Conservation (phyloP, 2,888 invertebrate species). For the Frankliniella intonsa region DNA sequence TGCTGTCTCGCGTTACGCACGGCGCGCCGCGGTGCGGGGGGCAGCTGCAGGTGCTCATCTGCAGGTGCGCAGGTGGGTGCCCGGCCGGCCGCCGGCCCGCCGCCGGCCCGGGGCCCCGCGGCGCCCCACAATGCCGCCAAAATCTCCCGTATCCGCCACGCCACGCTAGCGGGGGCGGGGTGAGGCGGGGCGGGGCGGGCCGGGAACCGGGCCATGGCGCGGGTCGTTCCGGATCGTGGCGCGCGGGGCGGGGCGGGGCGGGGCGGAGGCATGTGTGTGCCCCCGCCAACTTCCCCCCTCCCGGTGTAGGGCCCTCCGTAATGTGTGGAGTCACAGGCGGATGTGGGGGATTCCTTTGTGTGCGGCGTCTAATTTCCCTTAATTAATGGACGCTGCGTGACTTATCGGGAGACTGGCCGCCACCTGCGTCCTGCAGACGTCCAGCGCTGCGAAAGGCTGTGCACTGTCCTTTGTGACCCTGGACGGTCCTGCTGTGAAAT, state of each 20-base stretch:
- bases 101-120: not conserved
- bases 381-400: slow-evolving; percentile 9
- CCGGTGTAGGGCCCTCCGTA: not conserved
- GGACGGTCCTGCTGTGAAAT: no score
- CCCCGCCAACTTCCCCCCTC: not conserved
- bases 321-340: not conserved
- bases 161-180: not conserved
- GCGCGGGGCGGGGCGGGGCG: no score
- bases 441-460: not conserved
- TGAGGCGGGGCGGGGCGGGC: no score
- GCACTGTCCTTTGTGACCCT: not conserved
- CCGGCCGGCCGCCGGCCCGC: no score
- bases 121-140: not conserved
- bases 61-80: not conserved
- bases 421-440: not conserved
- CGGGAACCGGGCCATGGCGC: no score
- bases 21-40: not conserved
- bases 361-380: not conserved
- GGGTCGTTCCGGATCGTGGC: no score
- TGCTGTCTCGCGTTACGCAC: not conserved
- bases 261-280: not conserved
- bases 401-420: not conserved
- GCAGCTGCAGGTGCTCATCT: not conserved
- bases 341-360: not conserved
- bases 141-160: not conserved